A percentile compares a stretch with the other conserved stretches of the same genome.
Conservation (phyloP, 2,888 invertebrate species). For the Dicyrtomina minuta region DNA sequence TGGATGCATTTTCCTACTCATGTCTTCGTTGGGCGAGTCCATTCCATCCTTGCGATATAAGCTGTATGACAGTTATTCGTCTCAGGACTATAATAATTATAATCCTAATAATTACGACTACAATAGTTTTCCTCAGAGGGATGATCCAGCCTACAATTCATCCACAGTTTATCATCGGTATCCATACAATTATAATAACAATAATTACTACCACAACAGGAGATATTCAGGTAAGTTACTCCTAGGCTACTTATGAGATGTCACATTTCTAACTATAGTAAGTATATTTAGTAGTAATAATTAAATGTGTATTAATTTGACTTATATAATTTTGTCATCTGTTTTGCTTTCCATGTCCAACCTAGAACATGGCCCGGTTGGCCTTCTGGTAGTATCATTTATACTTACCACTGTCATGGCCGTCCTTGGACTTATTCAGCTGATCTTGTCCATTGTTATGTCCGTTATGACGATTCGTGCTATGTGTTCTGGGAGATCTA, state of each 20-base stretch:
- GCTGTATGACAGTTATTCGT: not conserved
- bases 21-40: not conserved
- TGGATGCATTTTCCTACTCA: not conserved
- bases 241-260: too few relatives aligned
- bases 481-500: constrained; percentile 42
- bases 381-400: not conserved
- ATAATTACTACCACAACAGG: not conserved
- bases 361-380: not conserved
- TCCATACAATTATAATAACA: not conserved
- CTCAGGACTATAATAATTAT: not conserved
- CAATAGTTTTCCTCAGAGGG: not conserved
- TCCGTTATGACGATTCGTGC: constrained; percentile 40
- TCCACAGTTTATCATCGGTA: not conserved
- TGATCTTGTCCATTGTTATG: constrained; percentile 40
- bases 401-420: constrained; percentile 22
- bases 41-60: not conserved
- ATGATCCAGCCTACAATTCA: not conserved
- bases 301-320: too few relatives aligned
- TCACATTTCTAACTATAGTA: too few relatives aligned
- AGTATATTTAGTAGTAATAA: too few relatives aligned
- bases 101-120: constrained; percentile 1
- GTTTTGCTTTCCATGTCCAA: too few relatives aligned
- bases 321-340: too few relatives aligned
- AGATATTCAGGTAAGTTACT: not conserved
- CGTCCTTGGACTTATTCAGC: constrained; percentile 31